Evolutionary conservation across 2,888 invertebrate species (phyloP), one percentile per base, ranked within the genome.

Genomic region (Lepidocyrtoides sp.): DNA sequence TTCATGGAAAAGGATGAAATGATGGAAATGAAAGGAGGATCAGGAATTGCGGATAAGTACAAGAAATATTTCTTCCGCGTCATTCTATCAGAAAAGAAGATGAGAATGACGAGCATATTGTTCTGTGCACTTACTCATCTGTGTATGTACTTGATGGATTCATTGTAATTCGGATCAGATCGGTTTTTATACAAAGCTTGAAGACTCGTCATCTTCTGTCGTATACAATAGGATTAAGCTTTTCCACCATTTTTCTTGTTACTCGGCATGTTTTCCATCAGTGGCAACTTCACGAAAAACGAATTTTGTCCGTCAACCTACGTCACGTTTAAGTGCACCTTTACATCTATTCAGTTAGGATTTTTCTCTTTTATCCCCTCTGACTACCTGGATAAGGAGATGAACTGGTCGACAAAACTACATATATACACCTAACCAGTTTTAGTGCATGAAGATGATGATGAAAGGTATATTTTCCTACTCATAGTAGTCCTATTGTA

Each of bases 101-200:
- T 17, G 1, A 2, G 36, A 41, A 72, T 10, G 41, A 41, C 1
- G 41, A 5, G 41, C 23, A 20, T 23, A 72, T 23, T 57, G 23
- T 36, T 36, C 36, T 36, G 36, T 36, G 7, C 36, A 36, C 36
- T 36, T 36, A n/a, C 17, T 54, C n/a, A 2, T 2, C 51, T 2
- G 3, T 51, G 14, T 51, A n/a, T 57, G 57, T 75, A 23, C 81
- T 23, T 17, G 29, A 29, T 41, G 57, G 17, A 41, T n/a, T 81
- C 57, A 81, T 81, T 81, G 57, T 60, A 81, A 81, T 81, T 60
- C 81, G 81, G 60, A n/a, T 48, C 23, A 48, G 48, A 75, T 75
- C 44, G 48, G 75, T 48, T 75, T 72, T 4, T 75, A 0, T 17
- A 69, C 7, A 10, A 69, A 48, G 17, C 75, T 48, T 48, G 36